A percentile compares a stretch with the other conserved stretches of the same genome.
These are phyloP conservation scores for Nineta flava DNA, from an alignment of 2,888 invertebrate genomes.

Conservation along the genomic window DNA sequence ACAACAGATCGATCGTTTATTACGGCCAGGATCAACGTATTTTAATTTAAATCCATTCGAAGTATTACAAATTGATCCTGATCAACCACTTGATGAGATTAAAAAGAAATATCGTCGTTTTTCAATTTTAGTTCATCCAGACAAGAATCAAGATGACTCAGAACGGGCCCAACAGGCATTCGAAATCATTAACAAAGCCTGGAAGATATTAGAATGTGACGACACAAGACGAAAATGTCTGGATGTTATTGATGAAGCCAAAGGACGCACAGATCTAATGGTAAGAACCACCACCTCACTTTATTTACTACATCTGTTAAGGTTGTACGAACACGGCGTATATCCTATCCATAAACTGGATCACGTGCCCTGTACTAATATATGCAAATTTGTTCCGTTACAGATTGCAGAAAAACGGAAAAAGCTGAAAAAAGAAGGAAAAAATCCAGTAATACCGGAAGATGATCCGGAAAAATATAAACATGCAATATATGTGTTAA, in stretches of 20 bases:
- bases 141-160: conserved; percentile 93
- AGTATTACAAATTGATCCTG: conserved; percentile 83
- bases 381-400: background rate
- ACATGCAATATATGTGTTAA: conserved; percentile 95
- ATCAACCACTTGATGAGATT: conserved; percentile 74
- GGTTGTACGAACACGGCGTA: too few species aligned
- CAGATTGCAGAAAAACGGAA: conserved; percentile 86
- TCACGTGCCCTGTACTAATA: background rate
- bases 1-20: conserved; percentile 91
- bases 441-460: conserved; percentile 62
- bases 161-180: conserved; percentile 89
- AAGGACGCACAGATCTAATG: conserved; percentile 84
- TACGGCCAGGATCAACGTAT: conserved; percentile 94
- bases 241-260: conserved; percentile 95
- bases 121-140: conserved; percentile 97
- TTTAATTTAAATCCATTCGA: conserved; percentile 96
- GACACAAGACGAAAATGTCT: conserved; percentile 84
- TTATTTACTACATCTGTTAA: conserved; percentile 4
- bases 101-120: conserved; percentile 93
- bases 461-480: conserved; percentile 73
- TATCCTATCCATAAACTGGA: too few species aligned
- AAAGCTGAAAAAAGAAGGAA: conserved; percentile 84
- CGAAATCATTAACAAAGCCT: conserved; percentile 87
- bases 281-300: too few species aligned
- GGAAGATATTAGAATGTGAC: conserved; percentile 91